Evolutionary conservation across 1,140 invertebrate genomes (phyloP), one percentile per base, ranked within the genome.

Genomic region (Idris sp.): DNA sequence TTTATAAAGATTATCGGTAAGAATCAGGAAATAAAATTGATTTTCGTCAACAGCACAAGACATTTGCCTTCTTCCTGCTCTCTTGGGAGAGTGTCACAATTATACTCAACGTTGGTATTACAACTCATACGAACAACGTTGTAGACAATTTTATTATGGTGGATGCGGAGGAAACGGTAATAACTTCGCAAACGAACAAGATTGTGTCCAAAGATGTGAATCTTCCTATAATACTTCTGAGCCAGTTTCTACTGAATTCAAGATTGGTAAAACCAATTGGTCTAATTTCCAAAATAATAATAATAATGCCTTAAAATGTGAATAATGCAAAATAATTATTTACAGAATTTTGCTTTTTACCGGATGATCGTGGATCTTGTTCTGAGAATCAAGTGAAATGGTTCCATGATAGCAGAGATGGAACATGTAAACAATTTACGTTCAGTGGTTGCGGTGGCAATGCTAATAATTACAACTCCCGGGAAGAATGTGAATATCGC

Each of bases 391-490:
- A 86, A 41, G 81, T 87, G 0, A 90, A 92, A 43, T 98, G 93
- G 92, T 93, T 90, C 83, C 98, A 96, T 83, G 93, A 97, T 81
- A 89, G 89, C 11, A 74, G 84, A 22, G 89, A 92, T 28, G 95
- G 95, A 18, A 88, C 92, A 9, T 98, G 97, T 83, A 91, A 92
- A 56, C 90, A 92, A 68, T 98, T 98, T 85, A 85, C 89, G 2
- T 98, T 94, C 76, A 91, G 92, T 0, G 96, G 96, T 36, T 97
- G 96, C 79, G 91, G 91, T 7, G 95, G 95, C 33, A 98, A 98
- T 83, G 88, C 89, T 46, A 98, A 98, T 83, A 93, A 94, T 77
- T 98, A 96, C 88, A 89, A 90, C 30, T 89, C 88, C 11, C 87
- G 90, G 28, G 91, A 95, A 30, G 91, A 95, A 76, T 98, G 97